Evolutionary conservation across 1,140 invertebrate genomes (phyloP).

Genomic region (Sipha flava): DNA sequence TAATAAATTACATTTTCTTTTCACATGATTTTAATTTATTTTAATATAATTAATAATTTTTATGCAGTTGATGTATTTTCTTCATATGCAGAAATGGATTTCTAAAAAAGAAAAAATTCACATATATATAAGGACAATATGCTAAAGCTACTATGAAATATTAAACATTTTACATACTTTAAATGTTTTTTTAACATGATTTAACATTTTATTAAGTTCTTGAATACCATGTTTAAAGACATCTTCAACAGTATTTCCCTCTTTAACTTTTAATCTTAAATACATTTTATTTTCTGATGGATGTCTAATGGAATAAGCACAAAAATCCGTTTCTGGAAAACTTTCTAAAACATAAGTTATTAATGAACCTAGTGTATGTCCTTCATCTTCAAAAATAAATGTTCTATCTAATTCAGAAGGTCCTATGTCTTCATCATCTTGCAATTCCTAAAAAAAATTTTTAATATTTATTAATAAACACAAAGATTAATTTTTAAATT

Average conservation of each 20-base stretch:
- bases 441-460: conserved; percentile 1
- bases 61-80: background rate
- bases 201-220: conserved; percentile 28
- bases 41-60: background rate
- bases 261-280: conserved; percentile 31
- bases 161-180: background rate
- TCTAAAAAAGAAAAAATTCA: background rate
- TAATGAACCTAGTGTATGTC: conserved; percentile 31
- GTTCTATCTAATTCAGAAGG: conserved; percentile 20
- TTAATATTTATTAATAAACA: no score
- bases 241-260: conserved; percentile 22
- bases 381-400: conserved; percentile 34
- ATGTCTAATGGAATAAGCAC: conserved; percentile 32
- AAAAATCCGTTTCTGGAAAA: conserved; percentile 32
- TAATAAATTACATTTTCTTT: background rate
- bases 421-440: background rate
- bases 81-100: background rate
- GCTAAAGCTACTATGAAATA: background rate
- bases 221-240: conserved; percentile 29
- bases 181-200: conserved; percentile 27
- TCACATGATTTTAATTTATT: background rate
- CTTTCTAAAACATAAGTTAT: conserved; percentile 29
- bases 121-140: background rate
- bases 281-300: conserved; percentile 33
- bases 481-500: no score